These are phyloP conservation scores for Potamarius usumacintae DNA, from an alignment of 2,113 vertebrate genomes.

Conservation along the genomic window DNA sequence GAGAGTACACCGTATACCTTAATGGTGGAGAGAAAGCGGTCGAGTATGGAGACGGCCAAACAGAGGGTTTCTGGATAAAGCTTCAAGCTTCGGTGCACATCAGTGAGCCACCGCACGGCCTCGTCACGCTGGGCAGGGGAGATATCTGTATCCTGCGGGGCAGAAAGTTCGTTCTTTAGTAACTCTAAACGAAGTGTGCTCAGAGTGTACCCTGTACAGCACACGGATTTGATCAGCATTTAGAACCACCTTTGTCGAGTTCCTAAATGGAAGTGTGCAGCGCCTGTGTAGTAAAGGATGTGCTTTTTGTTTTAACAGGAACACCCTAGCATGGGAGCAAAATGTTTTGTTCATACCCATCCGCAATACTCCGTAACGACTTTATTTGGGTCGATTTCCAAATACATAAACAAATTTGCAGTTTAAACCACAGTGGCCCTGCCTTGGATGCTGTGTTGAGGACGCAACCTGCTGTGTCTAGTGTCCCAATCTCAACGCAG, in stretches of 20 bases:
- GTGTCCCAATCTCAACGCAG: not conserved
- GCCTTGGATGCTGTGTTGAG: not conserved
- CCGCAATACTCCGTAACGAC: not conserved
- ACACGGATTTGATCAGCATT: not conserved
- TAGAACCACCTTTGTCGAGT: not conserved
- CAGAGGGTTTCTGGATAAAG: slow-evolving; percentile 96
- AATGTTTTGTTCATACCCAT: not conserved
- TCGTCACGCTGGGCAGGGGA: slow-evolving; percentile 94
- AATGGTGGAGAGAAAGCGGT: slow-evolving; percentile 91
- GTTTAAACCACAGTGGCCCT: not conserved
- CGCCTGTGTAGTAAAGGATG: not conserved
- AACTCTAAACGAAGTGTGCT: not conserved
- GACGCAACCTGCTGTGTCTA: not conserved
- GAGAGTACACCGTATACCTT: slow-evolving; percentile 76
- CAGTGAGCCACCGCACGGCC: slow-evolving; percentile 90
- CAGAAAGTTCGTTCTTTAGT: slow-evolving; percentile 1
- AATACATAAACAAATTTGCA: not conserved
- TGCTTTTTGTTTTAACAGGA: not conserved
- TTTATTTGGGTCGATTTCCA: not conserved
- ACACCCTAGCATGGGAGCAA: not conserved
- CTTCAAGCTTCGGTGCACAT: slow-evolving; percentile 85
- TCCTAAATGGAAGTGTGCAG: not conserved
- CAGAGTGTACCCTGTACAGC: not conserved
- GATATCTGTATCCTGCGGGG: slow-evolving; percentile 86
- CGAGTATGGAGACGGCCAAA: slow-evolving; percentile 90